phyloP scores from a whole-genome alignment of 2,888 invertebrate genomes.

The Ditula angustiorana region DNA sequence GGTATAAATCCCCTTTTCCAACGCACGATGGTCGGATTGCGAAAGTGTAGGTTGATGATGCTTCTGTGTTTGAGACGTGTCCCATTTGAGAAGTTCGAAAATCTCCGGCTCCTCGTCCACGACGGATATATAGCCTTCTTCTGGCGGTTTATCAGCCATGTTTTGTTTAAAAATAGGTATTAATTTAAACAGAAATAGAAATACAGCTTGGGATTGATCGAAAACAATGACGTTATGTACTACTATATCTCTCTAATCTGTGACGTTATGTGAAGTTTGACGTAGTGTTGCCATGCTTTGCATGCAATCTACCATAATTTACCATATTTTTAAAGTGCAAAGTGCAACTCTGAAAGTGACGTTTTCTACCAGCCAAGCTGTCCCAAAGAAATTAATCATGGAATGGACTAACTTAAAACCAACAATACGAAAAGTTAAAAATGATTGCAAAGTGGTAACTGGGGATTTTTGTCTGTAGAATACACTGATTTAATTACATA shows the following conservation, averaged over 20 bases:
- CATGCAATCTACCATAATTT: background rate
- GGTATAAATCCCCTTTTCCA: constrained; percentile 31
- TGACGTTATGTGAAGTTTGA: constrained; percentile 21
- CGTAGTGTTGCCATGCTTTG: constrained; percentile 3
- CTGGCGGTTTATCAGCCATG: constrained; percentile 80
- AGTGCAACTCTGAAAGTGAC: background rate
- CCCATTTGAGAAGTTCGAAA: constrained; percentile 79
- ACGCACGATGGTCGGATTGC: constrained; percentile 22
- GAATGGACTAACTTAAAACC: too few species aligned
- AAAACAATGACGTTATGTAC: constrained; percentile 53
- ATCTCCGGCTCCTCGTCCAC: constrained; percentile 80
- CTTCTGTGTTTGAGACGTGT: constrained; percentile 71
- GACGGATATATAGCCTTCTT: constrained; percentile 78
- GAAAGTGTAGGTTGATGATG: constrained; percentile 47
- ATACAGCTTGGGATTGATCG: constrained; percentile 57
- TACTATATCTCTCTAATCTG: too few species aligned
- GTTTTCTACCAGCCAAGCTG: background rate
- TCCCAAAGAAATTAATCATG: too few species aligned
- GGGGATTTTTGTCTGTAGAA: too few species aligned
- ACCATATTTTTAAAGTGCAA: background rate
- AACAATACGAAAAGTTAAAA: too few species aligned
- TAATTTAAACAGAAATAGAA: constrained; percentile 54
- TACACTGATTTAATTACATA: too few species aligned
- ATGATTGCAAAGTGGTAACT: too few species aligned
- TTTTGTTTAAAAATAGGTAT: constrained; percentile 49